Percentiles rank a stretch among this genome's conserved stretches.
Evolutionary conservation across 2,113 vertebrate genomes (phyloP).

Genomic region (Australoheros scitulus): DNA sequence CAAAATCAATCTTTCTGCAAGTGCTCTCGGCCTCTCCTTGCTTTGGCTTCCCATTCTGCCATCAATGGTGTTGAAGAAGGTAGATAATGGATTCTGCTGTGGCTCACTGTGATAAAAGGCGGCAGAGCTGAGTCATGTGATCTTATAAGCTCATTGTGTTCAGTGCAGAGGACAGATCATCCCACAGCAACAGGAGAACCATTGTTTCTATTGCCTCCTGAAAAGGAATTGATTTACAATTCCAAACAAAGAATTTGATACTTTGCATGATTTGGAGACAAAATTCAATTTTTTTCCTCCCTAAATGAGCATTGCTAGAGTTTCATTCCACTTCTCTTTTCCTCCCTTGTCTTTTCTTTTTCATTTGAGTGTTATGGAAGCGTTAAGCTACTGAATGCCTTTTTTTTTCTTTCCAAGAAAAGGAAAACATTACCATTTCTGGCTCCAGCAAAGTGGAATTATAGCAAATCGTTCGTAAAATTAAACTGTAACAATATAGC

Average conservation of each 20-base stretch:
- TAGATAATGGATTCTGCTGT: constrained; percentile 48
- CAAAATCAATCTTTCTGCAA: constrained; percentile 25
- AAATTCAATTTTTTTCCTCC: constrained; percentile 16
- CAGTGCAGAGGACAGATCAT: constrained; percentile 45
- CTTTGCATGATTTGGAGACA: constrained; percentile 37
- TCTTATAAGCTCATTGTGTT: constrained; percentile 48
- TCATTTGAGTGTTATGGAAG: constrained; percentile 10
- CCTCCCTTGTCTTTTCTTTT: not conserved
- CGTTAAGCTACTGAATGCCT: constrained; percentile 14
- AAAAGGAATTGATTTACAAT: constrained; percentile 51
- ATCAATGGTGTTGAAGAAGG: constrained; percentile 22
- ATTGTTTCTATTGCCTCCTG: constrained; percentile 37
- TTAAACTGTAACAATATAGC: constrained; percentile 48
- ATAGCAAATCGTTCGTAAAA: constrained; percentile 57
- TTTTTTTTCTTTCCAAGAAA: constrained; percentile 7
- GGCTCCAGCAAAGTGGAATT: constrained; percentile 34
- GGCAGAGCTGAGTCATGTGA: constrained; percentile 48
- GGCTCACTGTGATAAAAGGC: constrained; percentile 42
- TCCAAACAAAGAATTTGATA: constrained; percentile 38
- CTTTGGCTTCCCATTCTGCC: constrained; percentile 31
- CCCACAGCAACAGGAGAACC: constrained; percentile 20
- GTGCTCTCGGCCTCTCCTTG: not conserved
- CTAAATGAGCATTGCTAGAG: constrained; percentile 10
- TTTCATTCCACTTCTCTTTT: not conserved
- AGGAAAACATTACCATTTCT: constrained; percentile 29